Percentiles rank a stretch among this genome's conserved stretches.
Conservation (phyloP, 2,797 vertebrate species). For the Argya squamiceps region DNA sequence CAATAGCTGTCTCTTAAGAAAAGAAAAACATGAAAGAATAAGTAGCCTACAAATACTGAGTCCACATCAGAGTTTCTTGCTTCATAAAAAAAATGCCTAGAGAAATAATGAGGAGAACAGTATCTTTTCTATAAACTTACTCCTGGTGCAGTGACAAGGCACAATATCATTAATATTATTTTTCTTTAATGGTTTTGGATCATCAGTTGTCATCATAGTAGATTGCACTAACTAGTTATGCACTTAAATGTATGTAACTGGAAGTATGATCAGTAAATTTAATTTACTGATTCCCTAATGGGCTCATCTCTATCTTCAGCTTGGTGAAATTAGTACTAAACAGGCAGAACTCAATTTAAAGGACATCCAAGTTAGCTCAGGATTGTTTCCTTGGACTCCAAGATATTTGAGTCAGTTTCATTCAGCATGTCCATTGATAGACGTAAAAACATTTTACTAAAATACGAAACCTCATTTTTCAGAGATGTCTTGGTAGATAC, state of each 20-base stretch:
- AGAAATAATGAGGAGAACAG: neutral
- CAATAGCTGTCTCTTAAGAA: neutral
- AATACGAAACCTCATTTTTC: neutral
- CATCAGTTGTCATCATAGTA: slow-evolving; percentile 7
- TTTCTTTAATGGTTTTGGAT: slow-evolving; percentile 1
- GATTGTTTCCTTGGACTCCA: neutral
- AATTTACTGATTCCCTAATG: neutral
- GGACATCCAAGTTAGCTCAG: neutral
- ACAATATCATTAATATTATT: neutral
- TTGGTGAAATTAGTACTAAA: neutral
- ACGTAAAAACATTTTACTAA: neutral
- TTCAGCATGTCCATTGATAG: neutral
- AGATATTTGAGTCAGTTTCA: neutral
- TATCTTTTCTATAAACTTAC: neutral
- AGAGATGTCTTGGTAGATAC: neutral
- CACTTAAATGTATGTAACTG: neutral
- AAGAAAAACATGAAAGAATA: neutral
- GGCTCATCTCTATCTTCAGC: neutral
- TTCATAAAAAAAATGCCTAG: neutral
- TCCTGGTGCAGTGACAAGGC: neutral
- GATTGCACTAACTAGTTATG: neutral
- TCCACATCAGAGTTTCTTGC: neutral
- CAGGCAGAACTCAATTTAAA: neutral
- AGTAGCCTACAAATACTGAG: neutral
- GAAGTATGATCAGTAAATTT: slow-evolving; percentile 11